Percentiles rank a stretch among this genome's conserved stretches.
phyloP scores from a whole-genome alignment of 2,797 vertebrate genomes.

The Cynopterus sphinx region DNA sequence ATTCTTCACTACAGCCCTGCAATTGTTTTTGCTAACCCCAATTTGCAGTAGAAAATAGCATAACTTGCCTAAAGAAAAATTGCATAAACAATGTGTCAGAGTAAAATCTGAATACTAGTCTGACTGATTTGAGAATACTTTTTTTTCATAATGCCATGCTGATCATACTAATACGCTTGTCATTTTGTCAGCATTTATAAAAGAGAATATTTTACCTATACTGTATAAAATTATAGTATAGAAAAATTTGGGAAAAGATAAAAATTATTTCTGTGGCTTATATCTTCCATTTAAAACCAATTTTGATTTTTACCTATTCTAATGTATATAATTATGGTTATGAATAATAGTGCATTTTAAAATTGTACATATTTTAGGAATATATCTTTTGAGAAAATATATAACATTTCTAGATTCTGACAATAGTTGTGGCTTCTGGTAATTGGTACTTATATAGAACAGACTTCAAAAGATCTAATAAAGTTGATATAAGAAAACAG shows the following conservation, averaged over 20 bases:
- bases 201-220: no score
- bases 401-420: background rate
- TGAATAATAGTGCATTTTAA: background rate
- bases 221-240: background rate
- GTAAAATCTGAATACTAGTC: background rate
- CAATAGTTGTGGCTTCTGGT: background rate
- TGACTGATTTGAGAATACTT: background rate
- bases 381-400: background rate
- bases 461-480: background rate
- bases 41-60: background rate
- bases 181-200: no score
- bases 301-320: background rate
- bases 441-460: background rate
- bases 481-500: background rate
- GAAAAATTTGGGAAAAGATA: background rate
- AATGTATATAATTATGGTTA: background rate
- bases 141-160: background rate
- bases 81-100: background rate
- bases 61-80: background rate
- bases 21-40: background rate
- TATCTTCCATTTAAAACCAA: background rate
- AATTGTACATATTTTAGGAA: background rate
- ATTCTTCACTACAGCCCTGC: background rate
- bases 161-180: background rate
- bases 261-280: background rate